phyloP scores from a whole-genome alignment of 2,797 vertebrate species.

The Hephaestus fuliginosus region DNA sequence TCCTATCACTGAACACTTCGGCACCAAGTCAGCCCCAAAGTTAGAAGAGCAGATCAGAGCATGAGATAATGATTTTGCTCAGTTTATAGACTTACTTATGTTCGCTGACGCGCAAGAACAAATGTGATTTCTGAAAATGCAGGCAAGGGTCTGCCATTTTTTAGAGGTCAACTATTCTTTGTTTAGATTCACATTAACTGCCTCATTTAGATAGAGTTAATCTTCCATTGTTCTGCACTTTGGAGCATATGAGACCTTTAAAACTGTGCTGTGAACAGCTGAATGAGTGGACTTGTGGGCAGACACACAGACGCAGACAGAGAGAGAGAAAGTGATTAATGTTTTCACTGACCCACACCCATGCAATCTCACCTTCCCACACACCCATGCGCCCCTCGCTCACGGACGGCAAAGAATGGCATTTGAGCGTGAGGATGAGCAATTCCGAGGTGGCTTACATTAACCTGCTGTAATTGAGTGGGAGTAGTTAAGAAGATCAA shows the following conservation, averaged over 20 bases:
- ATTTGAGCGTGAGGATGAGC: conserved; percentile 53
- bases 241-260: conserved; percentile 29
- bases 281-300: conserved; percentile 31
- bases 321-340: conserved; percentile 55
- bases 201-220: conserved; percentile 38
- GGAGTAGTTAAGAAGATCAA: conserved; percentile 80
- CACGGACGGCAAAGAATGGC: conserved; percentile 41
- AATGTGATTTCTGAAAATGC: conserved; percentile 8
- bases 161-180: conserved; percentile 46
- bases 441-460: conserved; percentile 69
- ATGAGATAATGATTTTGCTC: conserved; percentile 37
- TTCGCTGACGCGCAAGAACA: not conserved
- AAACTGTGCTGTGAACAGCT: conserved; percentile 38
- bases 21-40: conserved; percentile 38
- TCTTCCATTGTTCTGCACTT: conserved; percentile 45
- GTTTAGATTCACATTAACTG: conserved; percentile 52
- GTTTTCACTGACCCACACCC: conserved; percentile 56
- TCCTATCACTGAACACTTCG: conserved; percentile 55
- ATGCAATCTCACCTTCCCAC: conserved; percentile 46
- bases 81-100: conserved; percentile 19
- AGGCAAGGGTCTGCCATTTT: conserved; percentile 32
- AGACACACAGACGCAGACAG: conserved; percentile 17
- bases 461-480: conserved; percentile 82
- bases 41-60: conserved; percentile 36
- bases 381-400: conserved; percentile 38